Conservation (phyloP, 2,797 vertebrate species). For the Tachyglossus aculeatus region DNA sequence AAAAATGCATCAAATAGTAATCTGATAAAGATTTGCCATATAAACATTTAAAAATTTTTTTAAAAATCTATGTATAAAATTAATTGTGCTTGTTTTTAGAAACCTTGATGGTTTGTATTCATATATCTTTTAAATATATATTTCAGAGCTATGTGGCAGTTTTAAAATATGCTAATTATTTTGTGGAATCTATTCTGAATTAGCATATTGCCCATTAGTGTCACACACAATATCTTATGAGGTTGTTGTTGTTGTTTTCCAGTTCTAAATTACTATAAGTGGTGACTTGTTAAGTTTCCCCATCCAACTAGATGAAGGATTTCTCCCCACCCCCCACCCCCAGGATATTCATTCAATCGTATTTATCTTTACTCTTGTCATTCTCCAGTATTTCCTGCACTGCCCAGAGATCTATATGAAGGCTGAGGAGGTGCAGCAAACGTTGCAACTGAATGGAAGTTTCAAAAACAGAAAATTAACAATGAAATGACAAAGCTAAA, state of each 20-base stretch:
- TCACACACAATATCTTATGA: constrained; percentile 18
- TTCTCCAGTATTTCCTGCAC: constrained; percentile 15
- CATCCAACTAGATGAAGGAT: constrained; percentile 35
- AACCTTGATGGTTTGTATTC: constrained; percentile 56
- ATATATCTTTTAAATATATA: constrained; percentile 50
- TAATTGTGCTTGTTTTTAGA: constrained; percentile 73
- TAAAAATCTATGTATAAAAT: constrained; percentile 69
- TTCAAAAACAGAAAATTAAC: constrained; percentile 25
- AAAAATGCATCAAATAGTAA: constrained; percentile 60
- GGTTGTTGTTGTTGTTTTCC: constrained; percentile 42
- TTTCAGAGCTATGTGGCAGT: constrained; percentile 48
- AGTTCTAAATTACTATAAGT: constrained; percentile 23
- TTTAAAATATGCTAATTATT: constrained; percentile 21
- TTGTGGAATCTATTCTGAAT: constrained; percentile 31
- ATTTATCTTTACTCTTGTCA: constrained; percentile 16
- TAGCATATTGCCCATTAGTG: constrained; percentile 32
- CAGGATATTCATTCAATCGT: no score
- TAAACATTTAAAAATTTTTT: constrained; percentile 70
- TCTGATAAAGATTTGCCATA: constrained; percentile 58
- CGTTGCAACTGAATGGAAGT: constrained; percentile 20
- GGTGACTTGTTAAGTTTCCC: constrained; percentile 30
- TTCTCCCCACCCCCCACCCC: not conserved
- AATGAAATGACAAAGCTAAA: constrained; percentile 33
- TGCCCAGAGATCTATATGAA: constrained; percentile 13
- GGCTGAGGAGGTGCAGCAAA: constrained; percentile 31